Base-by-base conservation (phyloP, 1,140 invertebrate genomes). In the Tetranychus cinnabarinus region DNA sequence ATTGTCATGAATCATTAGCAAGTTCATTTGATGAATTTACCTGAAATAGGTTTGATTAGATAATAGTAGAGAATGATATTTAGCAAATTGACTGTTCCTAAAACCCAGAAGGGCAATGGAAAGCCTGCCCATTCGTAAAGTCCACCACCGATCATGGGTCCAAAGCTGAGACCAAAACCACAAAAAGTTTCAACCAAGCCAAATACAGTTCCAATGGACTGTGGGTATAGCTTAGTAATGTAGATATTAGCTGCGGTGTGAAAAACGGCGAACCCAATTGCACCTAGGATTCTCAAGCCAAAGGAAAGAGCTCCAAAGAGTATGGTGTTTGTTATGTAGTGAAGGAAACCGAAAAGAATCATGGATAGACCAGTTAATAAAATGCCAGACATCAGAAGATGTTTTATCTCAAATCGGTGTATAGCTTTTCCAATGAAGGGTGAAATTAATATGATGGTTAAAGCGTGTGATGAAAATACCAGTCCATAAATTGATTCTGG, bases 101-200 rank as follows among this genome's bases (percentile, higher is more conserved):
- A 73, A 61, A 78, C 75, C 67, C 79, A 82, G 71, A 85, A 85
- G 65, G 83, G 83, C 60, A 84, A 70, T 13, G 79, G 77, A 72
- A 82, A 86, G 60, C 83, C 83, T 66, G 82, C 82, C 69, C 81
- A 71, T 72, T 80, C 77, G 74, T 82, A 86, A 1, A 86, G 69
- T n/a, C 83, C 69, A 2, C 83, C 83, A 15, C 83, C 83, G 56
- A 86, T 77, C 13, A 82, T 82, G 8, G 84, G 84, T 13, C 83
- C 84, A 13, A 81, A 77, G 66, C 81, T 82, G 33, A 56, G 79
- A 36, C 83, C 83, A 12, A 86, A 69, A 3, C 83, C 83, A 1
- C 84, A 80, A 68, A 82, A 84, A 0, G 83, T 84, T 73, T 86
- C 83, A 47, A 83, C 69, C 62, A 85, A 78, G 46, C 57, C 57